Conservation (phyloP, 1,140 invertebrate species). For the Penaeus indicus region DNA sequence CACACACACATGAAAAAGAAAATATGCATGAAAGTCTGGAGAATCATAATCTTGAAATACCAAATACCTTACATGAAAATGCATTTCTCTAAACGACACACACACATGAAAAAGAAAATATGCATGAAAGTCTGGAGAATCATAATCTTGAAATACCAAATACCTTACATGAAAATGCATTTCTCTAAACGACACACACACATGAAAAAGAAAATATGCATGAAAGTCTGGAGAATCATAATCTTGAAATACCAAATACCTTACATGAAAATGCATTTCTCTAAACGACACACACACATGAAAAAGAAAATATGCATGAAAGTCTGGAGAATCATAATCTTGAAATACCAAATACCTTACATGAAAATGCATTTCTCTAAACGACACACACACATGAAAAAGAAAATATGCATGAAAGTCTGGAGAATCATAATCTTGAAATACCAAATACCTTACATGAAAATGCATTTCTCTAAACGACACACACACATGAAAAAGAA, state of each 20-base stretch:
- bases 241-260: conserved; percentile 4
- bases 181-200: too few species aligned
- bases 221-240: background rate
- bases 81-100: too few species aligned
- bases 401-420: background rate
- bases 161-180: conserved; percentile 1
- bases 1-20: background rate
- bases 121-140: background rate
- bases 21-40: background rate
- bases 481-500: background rate
- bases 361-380: too few species aligned
- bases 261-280: background rate
- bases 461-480: too few species aligned
- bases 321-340: background rate
- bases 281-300: too few species aligned
- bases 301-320: background rate
- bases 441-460: conserved; percentile 21
- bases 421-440: background rate
- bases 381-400: too few species aligned
- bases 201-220: background rate
- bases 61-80: conserved; percentile 20
- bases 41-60: background rate
- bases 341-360: conserved; percentile 24
- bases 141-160: background rate
- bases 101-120: background rate